Evolutionary conservation across 1,140 invertebrate species (phyloP), one percentile per base, ranked within the genome.

Genomic region (Zophobas atratus): DNA sequence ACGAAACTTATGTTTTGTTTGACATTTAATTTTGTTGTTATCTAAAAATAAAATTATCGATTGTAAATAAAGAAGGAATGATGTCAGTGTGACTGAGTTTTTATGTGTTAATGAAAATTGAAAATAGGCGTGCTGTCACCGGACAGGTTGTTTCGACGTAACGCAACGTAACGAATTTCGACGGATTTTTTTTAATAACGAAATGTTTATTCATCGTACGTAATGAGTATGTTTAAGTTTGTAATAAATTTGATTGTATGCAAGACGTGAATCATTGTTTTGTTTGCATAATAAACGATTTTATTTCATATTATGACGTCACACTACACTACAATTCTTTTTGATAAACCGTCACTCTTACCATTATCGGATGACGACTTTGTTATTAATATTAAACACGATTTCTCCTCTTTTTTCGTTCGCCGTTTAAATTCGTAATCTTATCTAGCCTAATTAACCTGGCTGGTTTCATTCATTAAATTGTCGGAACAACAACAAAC

Each of bases 271-370:
- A 33, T 67, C 60, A 67, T 67, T 67, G 8, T 67, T 67, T 33
- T 32, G 60, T 67, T 67, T 67, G 39, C n/a, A 43, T 67, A 43
- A 67, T 43, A 43, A 43, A 67, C 49, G n/a, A 51, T 51, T 51
- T 51, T 51, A 20, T 51, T 51, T 51, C n/a, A 51, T 51, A 46
- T 8, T 46, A 8, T 46, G 2, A 51, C 49, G 49, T 51, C 49
- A 51, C 2, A 51, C 6, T n/a, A 51, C 49, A 51, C 49, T 51
- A 6, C 49, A 51, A 4, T 51, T 51, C 20, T 20, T 51, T 51
- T 51, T n/a, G 49, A 20, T 51, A 51, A 51, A n/a, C 8, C 49
- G 49, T 51, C 49, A 51, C 20, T 51, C 20, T 5, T 51, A 51
- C 20, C 49, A 51, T 51, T 51, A 51, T 51, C 49, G 49, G 49